Evolutionary conservation across 2,113 vertebrate genomes (phyloP).

Genomic region (Macrotus californicus): DNA sequence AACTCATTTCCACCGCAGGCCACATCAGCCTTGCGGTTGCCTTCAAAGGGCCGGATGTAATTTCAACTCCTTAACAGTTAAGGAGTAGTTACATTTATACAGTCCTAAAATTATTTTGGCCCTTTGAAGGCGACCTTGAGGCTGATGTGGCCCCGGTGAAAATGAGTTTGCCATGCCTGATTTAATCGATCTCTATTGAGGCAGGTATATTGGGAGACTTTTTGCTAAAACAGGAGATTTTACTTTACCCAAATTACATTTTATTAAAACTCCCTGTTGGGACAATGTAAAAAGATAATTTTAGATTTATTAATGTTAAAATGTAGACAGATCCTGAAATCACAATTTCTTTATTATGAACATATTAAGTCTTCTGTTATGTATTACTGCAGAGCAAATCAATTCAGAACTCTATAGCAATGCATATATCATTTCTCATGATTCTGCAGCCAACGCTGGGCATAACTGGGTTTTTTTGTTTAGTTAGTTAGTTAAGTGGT

Average conservation of each 20-base stretch:
- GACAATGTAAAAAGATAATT: background rate
- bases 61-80: too few species aligned
- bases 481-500: background rate
- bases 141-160: too few species aligned
- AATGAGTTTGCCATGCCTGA: too few species aligned
- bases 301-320: background rate
- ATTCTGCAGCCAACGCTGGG: background rate
- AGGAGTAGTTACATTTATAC: too few species aligned
- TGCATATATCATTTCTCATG: background rate
- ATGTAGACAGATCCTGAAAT: background rate
- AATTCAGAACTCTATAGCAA: background rate
- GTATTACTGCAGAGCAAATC: background rate
- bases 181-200: background rate
- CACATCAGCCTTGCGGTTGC: too few species aligned
- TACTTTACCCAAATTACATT: background rate
- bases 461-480: background rate
- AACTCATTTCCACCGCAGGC: too few species aligned
- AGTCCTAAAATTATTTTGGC: too few species aligned
- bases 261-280: background rate
- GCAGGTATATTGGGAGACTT: background rate
- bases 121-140: too few species aligned
- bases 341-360: background rate
- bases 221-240: background rate
- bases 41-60: too few species aligned
- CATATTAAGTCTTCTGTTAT: background rate